Percentiles rank a stretch among this genome's conserved stretches.
Evolutionary conservation across 2,888 invertebrate species (phyloP).

Genomic region (Melanargia galathea): DNA sequence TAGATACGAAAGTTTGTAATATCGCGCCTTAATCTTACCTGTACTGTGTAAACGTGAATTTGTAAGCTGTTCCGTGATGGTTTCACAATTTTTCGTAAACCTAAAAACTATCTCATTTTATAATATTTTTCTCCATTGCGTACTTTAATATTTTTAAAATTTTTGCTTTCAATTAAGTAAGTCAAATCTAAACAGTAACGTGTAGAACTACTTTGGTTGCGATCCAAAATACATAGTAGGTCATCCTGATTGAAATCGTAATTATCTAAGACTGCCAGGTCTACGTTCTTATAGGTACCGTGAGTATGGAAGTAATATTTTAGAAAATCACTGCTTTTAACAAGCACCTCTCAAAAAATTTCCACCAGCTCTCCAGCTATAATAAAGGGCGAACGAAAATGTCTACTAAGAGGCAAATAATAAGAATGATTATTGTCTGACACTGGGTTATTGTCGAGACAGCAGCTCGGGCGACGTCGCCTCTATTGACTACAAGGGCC

Average conservation of each 20-base stretch:
- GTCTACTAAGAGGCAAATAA: constrained; percentile 70
- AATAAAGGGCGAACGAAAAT: constrained; percentile 52
- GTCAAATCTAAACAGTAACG: too few species aligned
- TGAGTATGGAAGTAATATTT: background rate
- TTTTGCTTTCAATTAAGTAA: too few species aligned
- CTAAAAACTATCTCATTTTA: too few species aligned
- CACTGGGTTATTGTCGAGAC: constrained; percentile 83
- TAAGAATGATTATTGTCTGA: constrained; percentile 80
- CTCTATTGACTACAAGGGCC: constrained; percentile 65
- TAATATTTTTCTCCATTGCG: too few species aligned
- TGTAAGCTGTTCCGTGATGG: background rate
- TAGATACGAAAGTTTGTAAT: background rate
- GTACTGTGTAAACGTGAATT: too few species aligned
- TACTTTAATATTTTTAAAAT: too few species aligned
- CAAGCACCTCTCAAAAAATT: constrained; percentile 5
- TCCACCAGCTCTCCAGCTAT: constrained; percentile 13
- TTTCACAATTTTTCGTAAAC: too few species aligned
- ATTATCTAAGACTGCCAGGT: background rate
- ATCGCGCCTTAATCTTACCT: background rate
- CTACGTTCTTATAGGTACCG: background rate
- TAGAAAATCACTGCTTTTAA: background rate
- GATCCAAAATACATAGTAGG: background rate
- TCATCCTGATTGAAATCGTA: background rate
- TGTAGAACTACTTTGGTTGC: background rate
- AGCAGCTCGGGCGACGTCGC: constrained; percentile 73